A percentile compares a stretch with the other conserved stretches of the same genome.
Conservation (phyloP, 2,113 vertebrate genomes). For the Corythornis madagascariensis region DNA sequence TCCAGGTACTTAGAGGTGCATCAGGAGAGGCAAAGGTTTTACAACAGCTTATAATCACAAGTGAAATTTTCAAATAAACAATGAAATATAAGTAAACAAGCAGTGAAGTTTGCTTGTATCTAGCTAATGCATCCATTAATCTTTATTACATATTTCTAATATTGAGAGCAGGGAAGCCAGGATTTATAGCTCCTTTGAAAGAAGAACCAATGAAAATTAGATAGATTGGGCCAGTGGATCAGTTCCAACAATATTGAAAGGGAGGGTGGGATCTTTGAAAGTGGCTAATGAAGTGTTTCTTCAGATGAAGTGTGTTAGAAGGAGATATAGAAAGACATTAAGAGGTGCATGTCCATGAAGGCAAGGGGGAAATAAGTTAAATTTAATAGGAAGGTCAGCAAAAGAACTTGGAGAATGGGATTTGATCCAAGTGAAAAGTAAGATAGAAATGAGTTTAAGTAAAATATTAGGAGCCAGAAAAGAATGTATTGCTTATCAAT, state of each 20-base stretch:
- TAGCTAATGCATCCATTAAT: constrained; percentile 18
- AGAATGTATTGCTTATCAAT: not conserved
- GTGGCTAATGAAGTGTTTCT: not conserved
- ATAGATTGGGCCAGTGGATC: constrained; percentile 31
- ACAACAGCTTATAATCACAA: constrained; percentile 6
- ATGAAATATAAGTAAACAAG: not conserved
- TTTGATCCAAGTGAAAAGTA: not conserved
- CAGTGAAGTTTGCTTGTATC: not conserved
- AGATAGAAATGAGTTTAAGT: not conserved
- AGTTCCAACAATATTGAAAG: not conserved
- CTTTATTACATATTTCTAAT: constrained; percentile 30
- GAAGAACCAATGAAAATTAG: constrained; percentile 3
- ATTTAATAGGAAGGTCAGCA: not conserved
- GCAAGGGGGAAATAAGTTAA: not conserved
- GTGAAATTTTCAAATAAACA: not conserved
- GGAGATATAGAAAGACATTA: not conserved
- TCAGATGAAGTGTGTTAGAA: not conserved
- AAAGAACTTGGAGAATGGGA: not conserved
- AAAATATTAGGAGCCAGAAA: not conserved
- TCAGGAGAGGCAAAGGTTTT: not conserved
- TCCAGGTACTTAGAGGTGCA: not conserved
- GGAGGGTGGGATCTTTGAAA: not conserved
- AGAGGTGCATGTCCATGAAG: not conserved
- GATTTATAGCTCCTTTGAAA: constrained; percentile 31
- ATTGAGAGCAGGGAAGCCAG: not conserved